Conservation (phyloP, 2,888 invertebrate species). For the Parnassius glacialis region DNA sequence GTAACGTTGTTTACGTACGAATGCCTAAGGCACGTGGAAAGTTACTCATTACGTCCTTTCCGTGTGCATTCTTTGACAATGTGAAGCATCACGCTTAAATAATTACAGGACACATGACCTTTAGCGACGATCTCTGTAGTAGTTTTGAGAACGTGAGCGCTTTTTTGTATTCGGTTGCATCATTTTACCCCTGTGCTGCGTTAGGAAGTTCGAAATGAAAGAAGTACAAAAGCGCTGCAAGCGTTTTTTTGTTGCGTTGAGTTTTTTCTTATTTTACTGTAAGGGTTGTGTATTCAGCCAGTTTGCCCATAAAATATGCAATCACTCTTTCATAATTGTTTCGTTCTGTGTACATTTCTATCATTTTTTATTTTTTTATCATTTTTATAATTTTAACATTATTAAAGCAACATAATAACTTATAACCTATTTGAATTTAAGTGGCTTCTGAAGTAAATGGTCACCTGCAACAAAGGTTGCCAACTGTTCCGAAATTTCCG, state of each 20-base stretch:
- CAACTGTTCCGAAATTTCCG: too few species aligned
- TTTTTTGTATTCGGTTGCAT: slow-evolving; percentile 11
- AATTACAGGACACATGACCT: slow-evolving; percentile 14
- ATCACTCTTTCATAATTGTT: not conserved
- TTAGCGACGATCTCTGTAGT: not conserved
- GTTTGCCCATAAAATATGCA: not conserved
- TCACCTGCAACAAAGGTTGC: too few species aligned
- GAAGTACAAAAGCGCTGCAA: slow-evolving; percentile 7
- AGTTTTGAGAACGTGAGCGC: slow-evolving; percentile 4
- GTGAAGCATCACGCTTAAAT: slow-evolving; percentile 20
- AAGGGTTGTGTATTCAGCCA: not conserved
- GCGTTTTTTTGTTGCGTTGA: slow-evolving; percentile 1
- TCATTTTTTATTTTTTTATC: too few species aligned
- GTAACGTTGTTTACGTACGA: slow-evolving; percentile 14
- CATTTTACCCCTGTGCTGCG: slow-evolving; percentile 1
- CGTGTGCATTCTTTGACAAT: slow-evolving; percentile 21
- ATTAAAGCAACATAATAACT: too few species aligned
- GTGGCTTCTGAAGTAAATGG: too few species aligned
- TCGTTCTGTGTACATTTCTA: too few species aligned
- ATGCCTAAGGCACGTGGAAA: slow-evolving; percentile 14
- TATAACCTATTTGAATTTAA: too few species aligned
- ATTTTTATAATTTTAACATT: too few species aligned
- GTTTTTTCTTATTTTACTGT: not conserved
- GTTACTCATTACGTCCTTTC: slow-evolving; percentile 20
- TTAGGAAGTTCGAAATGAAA: not conserved